phyloP scores from a whole-genome alignment of 2,113 vertebrate genomes.

The mouse (Mus musculus) region GRCm39 chr6:129396501-129397000 shows the following conservation, averaged over 20 bases:
- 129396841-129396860: rapidly evolving
- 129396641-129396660: conserved; percentile 27
- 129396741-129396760: neutral
- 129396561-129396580: conserved; percentile 73
- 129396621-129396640: conserved; percentile 23
- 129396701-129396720: neutral
- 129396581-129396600: conserved; percentile 78
- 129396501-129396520: neutral
- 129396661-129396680: neutral
- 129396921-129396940: neutral
- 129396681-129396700: conserved; percentile 4
- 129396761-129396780: neutral
- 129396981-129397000: neutral
- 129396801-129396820: neutral
- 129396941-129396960: neutral
- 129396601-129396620: neutral
- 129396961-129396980: neutral
- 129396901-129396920: neutral
- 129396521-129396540: neutral
- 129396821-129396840: neutral
- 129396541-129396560: conserved; percentile 13
- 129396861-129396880: neutral
- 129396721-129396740: neutral
- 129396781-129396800: neutral
- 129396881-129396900: neutral